Percentiles rank a stretch among this genome's conserved stretches.
phyloP scores from a whole-genome alignment of 2,888 invertebrate species.

The Trachelus tabidus region DNA sequence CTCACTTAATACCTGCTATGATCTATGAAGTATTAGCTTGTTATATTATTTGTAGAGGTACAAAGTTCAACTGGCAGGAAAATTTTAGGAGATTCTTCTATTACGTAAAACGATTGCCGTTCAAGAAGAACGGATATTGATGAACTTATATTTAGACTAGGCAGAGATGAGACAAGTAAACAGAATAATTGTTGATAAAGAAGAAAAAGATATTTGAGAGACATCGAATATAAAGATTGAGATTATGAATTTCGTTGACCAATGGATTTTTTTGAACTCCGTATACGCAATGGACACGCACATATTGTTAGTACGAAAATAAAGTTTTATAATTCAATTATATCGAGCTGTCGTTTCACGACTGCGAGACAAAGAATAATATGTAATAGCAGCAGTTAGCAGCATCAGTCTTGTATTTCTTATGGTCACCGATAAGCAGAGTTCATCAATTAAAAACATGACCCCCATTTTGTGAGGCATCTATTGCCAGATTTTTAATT shows the following conservation, averaged over 20 bases:
- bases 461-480: neutral
- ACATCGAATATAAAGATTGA: neutral
- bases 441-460: neutral
- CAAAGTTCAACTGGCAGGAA: neutral
- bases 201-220: neutral
- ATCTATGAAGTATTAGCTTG: neutral
- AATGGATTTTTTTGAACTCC: neutral
- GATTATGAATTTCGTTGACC: neutral
- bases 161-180: neutral
- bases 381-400: neutral
- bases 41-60: neutral
- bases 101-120: neutral
- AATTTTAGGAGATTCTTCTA: neutral
- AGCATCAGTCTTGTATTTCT: neutral
- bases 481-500: neutral
- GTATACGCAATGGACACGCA: neutral
- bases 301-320: neutral
- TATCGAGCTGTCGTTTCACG: neutral
- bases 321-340: neutral
- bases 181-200: neutral
- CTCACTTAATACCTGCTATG: neutral
- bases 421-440: neutral
- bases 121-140: neutral
- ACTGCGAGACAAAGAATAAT: neutral
- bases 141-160: neutral